Conservation (phyloP, 2,888 invertebrate species). For the Drosophila rubida region DNA sequence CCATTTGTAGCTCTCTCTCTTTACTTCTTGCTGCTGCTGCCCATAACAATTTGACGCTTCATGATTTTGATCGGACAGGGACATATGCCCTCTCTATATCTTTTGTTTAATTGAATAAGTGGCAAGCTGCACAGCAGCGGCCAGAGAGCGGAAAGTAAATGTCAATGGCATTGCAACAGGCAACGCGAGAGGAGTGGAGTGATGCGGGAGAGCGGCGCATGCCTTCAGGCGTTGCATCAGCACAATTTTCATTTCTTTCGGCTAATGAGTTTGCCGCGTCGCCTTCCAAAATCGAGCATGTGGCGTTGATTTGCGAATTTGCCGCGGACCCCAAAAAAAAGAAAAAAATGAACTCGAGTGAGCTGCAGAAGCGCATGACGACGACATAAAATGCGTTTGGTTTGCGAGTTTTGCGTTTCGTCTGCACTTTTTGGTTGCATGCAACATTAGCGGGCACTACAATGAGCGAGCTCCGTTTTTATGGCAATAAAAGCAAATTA, state of each 20-base stretch:
- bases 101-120: slow-evolving; percentile 75
- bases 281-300: slow-evolving; percentile 35
- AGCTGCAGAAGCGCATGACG: slow-evolving; percentile 49
- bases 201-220: not conserved
- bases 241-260: slow-evolving; percentile 28
- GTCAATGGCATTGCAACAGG: slow-evolving; percentile 48
- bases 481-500: slow-evolving; percentile 72
- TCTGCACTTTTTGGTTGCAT: slow-evolving; percentile 49
- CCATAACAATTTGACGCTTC: slow-evolving; percentile 80
- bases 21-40: too few relatives aligned
- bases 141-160: slow-evolving; percentile 36
- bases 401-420: not conserved
- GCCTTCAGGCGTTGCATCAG: slow-evolving; percentile 27
- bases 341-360: slow-evolving; percentile 43
- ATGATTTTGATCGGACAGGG: slow-evolving; percentile 63
- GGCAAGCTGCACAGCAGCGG: slow-evolving; percentile 5
- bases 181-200: not conserved
- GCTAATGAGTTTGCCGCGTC: slow-evolving; percentile 5
- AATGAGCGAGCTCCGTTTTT: slow-evolving; percentile 25
- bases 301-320: slow-evolving; percentile 69
- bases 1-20: slow-evolving; percentile 67
- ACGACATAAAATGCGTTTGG: slow-evolving; percentile 64
- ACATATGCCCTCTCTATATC: slow-evolving; percentile 24
- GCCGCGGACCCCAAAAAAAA: slow-evolving; percentile 29
- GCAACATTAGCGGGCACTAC: slow-evolving; percentile 46